phyloP scores from a whole-genome alignment of 2,888 invertebrate species.

The Rugalucina vietnamica region DNA sequence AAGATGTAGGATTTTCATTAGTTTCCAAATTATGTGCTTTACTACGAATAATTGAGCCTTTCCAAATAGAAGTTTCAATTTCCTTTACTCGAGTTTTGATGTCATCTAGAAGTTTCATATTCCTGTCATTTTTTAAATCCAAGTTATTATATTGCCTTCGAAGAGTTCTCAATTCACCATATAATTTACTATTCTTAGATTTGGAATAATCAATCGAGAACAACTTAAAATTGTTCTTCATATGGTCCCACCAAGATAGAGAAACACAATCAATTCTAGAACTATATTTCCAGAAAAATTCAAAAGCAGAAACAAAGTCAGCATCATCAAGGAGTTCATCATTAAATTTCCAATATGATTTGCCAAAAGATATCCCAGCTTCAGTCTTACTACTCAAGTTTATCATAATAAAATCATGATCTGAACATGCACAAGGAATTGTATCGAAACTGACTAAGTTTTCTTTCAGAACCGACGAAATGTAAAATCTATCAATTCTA shows the following conservation, averaged over 20 bases:
- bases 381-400: not conserved
- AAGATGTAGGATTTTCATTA: no score
- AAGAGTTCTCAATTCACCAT: not conserved
- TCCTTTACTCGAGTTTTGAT: no score
- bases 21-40: no score
- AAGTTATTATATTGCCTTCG: no score
- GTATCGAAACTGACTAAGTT: no score
- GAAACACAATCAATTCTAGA: not conserved
- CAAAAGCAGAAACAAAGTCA: constrained; percentile 20
- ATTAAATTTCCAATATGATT: constrained; percentile 44
- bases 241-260: constrained; percentile 27
- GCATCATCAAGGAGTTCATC: constrained; percentile 28
- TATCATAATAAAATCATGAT: no score
- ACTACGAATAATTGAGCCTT: no score
- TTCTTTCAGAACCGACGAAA: constrained; percentile 19
- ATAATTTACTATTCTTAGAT: constrained; percentile 5
- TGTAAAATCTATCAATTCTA: no score
- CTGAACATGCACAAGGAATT: no score
- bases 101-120: not conserved
- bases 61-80: no score
- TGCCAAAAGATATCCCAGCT: constrained; percentile 13
- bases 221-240: constrained; percentile 16
- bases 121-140: not conserved
- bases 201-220: constrained; percentile 27
- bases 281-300: constrained; percentile 34